Conservation (phyloP, 1,140 invertebrate species). For the Ectropis grisescens region DNA sequence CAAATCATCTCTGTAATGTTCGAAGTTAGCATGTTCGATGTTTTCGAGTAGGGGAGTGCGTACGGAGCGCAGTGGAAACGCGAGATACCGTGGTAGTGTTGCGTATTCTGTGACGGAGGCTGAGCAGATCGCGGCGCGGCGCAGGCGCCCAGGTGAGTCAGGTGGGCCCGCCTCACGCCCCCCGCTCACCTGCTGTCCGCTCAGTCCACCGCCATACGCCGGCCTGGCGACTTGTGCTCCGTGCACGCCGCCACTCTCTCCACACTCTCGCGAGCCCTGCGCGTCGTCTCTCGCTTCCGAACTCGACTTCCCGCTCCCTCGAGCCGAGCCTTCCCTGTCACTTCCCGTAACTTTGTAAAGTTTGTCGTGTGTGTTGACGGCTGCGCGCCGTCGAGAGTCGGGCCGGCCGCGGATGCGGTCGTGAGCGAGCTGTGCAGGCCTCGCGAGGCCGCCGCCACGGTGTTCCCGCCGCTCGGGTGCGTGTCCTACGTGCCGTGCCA, state of each 20-base stretch:
- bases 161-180: constrained; percentile 58
- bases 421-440: constrained; percentile 56
- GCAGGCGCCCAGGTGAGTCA: constrained; percentile 65
- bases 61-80: no score
- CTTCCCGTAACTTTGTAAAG: constrained; percentile 24
- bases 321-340: constrained; percentile 26
- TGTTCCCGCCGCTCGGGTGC: constrained; percentile 66
- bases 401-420: constrained; percentile 62
- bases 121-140: constrained; percentile 49
- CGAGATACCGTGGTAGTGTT: constrained; percentile 8
- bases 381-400: constrained; percentile 40
- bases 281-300: constrained; percentile 53
- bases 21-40: no score
- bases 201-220: constrained; percentile 66
- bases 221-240: constrained; percentile 64
- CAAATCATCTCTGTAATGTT: no score
- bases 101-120: constrained; percentile 29
- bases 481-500: constrained; percentile 63
- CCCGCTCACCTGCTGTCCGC: constrained; percentile 52
- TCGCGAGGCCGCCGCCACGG: constrained; percentile 65
- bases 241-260: constrained; percentile 59
- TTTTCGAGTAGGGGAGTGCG: no score
- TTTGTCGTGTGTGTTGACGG: constrained; percentile 31
- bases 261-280: constrained; percentile 55
- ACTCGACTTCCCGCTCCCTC: constrained; percentile 53